Evolutionary conservation across 1,140 invertebrate genomes (phyloP).

Genomic region (Lepidurus couesii): DNA sequence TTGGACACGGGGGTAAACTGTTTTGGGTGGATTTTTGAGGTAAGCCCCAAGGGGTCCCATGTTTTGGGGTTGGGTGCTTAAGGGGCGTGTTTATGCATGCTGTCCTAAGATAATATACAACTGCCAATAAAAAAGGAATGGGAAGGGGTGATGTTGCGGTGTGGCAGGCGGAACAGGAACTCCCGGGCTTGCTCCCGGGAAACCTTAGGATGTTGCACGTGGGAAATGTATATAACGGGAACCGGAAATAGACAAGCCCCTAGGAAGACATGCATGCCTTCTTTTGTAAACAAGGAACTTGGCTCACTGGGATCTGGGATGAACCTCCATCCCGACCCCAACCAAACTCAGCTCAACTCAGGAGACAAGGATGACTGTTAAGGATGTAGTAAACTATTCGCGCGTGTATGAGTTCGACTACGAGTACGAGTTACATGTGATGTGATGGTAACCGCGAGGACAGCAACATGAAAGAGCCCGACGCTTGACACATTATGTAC

Average conservation of each 20-base stretch:
- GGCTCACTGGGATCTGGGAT: no score
- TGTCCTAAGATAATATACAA: slow-evolving; percentile 10
- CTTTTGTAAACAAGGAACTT: background rate
- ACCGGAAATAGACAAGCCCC: slow-evolving; percentile 5
- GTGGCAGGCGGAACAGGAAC: background rate
- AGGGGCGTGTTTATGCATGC: slow-evolving; percentile 4
- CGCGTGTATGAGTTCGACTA: no score
- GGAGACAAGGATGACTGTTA: no score
- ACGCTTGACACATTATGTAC: no score
- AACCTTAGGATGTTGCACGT: slow-evolving; percentile 2
- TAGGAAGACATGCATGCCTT: background rate
- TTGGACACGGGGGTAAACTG: no score
- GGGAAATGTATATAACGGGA: background rate
- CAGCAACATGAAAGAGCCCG: no score
- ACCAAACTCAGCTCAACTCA: no score
- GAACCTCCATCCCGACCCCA: no score
- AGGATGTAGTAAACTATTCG: no score
- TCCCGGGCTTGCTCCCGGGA: background rate
- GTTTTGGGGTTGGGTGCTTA: background rate
- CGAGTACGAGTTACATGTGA: no score
- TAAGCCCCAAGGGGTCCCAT: background rate
- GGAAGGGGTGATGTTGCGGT: background rate
- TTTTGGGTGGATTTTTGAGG: background rate
- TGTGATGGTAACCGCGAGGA: no score
- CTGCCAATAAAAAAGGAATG: background rate